Conservation (phyloP, 2,113 vertebrate genomes). For the Odocoileus hemionus region DNA sequence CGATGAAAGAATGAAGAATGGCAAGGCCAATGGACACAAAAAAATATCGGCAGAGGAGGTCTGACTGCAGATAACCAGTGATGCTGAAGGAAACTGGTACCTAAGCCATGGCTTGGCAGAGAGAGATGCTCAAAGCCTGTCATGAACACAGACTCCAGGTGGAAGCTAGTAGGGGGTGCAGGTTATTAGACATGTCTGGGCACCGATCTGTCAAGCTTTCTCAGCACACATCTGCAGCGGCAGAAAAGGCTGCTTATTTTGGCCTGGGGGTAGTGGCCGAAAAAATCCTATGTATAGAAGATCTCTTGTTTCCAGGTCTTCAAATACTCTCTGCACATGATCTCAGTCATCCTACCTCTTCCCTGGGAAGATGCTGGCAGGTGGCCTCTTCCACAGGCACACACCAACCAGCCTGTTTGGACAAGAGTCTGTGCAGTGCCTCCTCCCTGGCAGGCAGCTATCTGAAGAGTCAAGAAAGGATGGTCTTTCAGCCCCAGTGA, state of each 20-base stretch:
- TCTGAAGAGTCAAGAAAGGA: not conserved
- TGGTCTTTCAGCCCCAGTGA: conserved; percentile 52
- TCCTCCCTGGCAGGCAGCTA: not conserved
- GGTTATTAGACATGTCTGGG: not conserved
- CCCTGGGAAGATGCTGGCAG: not conserved
- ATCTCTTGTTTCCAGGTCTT: not conserved
- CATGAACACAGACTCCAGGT: not conserved
- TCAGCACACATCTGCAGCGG: not conserved
- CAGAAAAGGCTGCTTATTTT: not conserved
- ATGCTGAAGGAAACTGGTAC: not conserved
- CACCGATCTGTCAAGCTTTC: not conserved
- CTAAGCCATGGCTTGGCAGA: not conserved
- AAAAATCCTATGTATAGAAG: not conserved
- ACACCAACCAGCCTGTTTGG: not conserved
- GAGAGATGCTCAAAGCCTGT: not conserved
- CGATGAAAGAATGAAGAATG: not conserved
- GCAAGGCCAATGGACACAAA: not conserved
- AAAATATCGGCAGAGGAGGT: not conserved
- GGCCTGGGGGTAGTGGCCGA: not conserved
- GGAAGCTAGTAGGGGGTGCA: not conserved
- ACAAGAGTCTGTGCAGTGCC: not conserved
- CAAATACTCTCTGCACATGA: not conserved
- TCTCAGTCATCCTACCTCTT: not conserved
- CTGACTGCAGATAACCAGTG: not conserved
- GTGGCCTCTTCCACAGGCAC: not conserved